phyloP scores from a whole-genome alignment of 2,113 vertebrate genomes.

The Dasyornis broadbenti region DNA sequence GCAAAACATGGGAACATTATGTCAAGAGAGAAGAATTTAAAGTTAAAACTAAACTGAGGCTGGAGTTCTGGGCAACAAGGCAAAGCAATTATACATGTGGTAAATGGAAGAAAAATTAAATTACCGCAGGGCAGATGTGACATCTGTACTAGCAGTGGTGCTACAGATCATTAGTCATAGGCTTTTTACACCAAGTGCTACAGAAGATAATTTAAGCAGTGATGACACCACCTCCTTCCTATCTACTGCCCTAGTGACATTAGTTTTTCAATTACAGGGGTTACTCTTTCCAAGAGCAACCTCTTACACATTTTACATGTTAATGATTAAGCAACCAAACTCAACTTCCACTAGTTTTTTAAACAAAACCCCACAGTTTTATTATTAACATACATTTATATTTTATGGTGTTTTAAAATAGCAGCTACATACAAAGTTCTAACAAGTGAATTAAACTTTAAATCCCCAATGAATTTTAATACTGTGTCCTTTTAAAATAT shows the following conservation, averaged over 20 bases:
- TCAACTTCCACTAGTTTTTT: neutral
- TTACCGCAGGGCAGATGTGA: neutral
- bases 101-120: constrained; percentile 9
- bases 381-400: neutral
- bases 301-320: neutral
- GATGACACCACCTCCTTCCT: neutral
- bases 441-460: constrained; percentile 31
- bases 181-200: neutral
- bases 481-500: neutral
- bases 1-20: neutral
- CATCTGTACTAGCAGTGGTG: neutral
- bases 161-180: neutral
- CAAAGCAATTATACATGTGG: neutral
- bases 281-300: neutral
- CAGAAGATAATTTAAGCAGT: neutral
- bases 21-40: neutral
- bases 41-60: neutral
- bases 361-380: neutral
- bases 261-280: neutral
- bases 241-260: neutral
- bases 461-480: constrained; percentile 36
- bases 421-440: neutral
- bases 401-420: constrained; percentile 6
- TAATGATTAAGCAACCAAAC: neutral
- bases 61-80: neutral